A percentile compares a stretch with the other conserved stretches of the same genome.
phyloP scores from a whole-genome alignment of 2,888 invertebrate genomes.

The Unio pictorum region DNA sequence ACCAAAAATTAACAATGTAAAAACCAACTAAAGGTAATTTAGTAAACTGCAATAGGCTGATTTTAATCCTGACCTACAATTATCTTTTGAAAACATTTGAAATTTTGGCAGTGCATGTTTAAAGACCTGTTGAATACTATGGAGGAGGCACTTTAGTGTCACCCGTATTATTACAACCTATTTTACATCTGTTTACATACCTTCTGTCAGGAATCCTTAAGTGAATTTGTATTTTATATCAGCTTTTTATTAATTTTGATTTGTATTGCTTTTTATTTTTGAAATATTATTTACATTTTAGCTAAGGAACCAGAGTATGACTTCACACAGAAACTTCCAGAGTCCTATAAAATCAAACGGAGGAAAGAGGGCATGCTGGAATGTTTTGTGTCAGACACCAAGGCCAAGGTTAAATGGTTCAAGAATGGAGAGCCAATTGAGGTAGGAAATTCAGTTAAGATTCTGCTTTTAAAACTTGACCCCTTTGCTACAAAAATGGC shows the following conservation, averaged over 20 bases:
- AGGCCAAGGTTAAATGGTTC: conserved; percentile 91
- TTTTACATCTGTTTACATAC: too few relatives aligned
- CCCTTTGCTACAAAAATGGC: neutral
- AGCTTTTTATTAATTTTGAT: conserved; percentile 1
- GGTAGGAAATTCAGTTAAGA: conserved; percentile 34
- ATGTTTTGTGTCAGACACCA: conserved; percentile 92
- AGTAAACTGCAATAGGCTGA: too few relatives aligned
- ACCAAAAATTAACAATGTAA: too few relatives aligned
- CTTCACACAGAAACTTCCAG: conserved; percentile 92
- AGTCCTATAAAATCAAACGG: conserved; percentile 90
- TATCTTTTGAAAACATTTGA: too few relatives aligned
- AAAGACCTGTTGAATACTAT: too few relatives aligned
- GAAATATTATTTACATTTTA: conserved; percentile 64
- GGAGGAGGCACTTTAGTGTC: too few relatives aligned
- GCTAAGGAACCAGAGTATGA: conserved; percentile 95
- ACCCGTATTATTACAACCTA: too few relatives aligned
- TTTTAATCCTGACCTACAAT: too few relatives aligned
- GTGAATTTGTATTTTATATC: neutral
- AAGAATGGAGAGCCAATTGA: conserved; percentile 87
- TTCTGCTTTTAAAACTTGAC: too few relatives aligned
- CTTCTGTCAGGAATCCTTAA: neutral
- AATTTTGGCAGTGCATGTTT: too few relatives aligned
- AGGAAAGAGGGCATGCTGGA: conserved; percentile 92
- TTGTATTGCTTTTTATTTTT: conserved; percentile 3
- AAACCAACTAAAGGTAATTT: too few relatives aligned